These are phyloP conservation scores for Macroramphosus scolopax DNA, from an alignment of 2,797 vertebrate genomes.

Conservation along the genomic window DNA sequence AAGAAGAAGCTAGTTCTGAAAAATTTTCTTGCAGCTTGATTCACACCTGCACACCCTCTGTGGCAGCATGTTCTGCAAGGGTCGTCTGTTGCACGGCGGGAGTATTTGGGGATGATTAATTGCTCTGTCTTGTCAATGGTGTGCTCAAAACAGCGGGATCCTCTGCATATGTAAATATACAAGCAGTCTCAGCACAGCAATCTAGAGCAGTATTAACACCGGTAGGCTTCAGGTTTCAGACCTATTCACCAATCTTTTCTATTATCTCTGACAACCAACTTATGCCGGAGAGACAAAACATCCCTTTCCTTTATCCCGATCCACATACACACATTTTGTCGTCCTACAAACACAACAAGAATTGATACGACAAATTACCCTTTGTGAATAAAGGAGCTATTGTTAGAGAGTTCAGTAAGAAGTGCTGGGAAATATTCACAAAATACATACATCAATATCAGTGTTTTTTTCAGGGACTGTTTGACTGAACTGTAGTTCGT, in stretches of 20 bases:
- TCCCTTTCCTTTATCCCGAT: constrained; percentile 56
- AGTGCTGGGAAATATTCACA: too few species aligned
- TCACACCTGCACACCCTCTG: constrained; percentile 88
- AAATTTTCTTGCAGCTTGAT: constrained; percentile 78
- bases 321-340: constrained; percentile 55
- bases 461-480: too few species aligned
- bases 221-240: constrained; percentile 74
- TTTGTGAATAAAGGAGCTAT: constrained; percentile 12
- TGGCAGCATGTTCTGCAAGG: constrained; percentile 83
- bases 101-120: constrained; percentile 96
- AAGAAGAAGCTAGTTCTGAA: constrained; percentile 61
- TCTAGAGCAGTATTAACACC: constrained; percentile 82
- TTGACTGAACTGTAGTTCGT: too few species aligned
- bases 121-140: constrained; percentile 89
- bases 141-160: constrained; percentile 88
- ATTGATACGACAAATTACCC: constrained; percentile 26
- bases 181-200: constrained; percentile 82
- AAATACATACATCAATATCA: too few species aligned
- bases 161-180: constrained; percentile 91
- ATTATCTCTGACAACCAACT: constrained; percentile 75
- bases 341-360: constrained; percentile 17
- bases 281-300: constrained; percentile 58
- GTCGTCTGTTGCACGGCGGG: constrained; percentile 83
- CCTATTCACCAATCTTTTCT: constrained; percentile 80
- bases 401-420: constrained; percentile 4